Conservation (phyloP, 2,113 vertebrate genomes). For the Pseudopodoces humilis region DNA sequence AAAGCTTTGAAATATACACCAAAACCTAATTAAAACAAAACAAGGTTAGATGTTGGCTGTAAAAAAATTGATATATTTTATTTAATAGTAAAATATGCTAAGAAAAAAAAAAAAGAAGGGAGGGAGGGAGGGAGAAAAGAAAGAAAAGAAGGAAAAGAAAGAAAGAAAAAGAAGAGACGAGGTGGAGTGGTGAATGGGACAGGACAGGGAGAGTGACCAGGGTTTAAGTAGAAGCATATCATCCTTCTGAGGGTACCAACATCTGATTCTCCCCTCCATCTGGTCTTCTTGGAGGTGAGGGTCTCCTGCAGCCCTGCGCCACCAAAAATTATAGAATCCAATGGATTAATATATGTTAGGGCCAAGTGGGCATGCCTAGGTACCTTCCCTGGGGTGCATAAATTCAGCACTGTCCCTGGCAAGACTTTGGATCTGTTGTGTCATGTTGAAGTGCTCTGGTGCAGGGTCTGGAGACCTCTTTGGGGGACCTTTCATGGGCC, state of each 20-base stretch:
- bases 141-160: no score
- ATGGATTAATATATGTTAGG: accelerated
- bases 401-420: neutral
- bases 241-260: neutral
- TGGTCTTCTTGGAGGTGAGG: neutral
- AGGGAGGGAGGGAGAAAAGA: no score
- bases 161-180: no score
- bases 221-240: neutral
- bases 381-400: neutral
- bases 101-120: neutral
- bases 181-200: neutral
- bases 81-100: neutral
- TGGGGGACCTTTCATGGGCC: neutral
- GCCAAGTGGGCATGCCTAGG: neutral
- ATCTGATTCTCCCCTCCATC: neutral
- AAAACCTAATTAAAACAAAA: neutral
- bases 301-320: neutral
- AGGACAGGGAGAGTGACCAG: neutral
- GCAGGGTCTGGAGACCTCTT: neutral
- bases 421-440: neutral
- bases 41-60: neutral
- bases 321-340: neutral
- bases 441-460: neutral
- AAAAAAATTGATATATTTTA: neutral
- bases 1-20: neutral